Base-by-base conservation (phyloP, 2,888 invertebrate genomes). In the Hyppa rectilinea region DNA sequence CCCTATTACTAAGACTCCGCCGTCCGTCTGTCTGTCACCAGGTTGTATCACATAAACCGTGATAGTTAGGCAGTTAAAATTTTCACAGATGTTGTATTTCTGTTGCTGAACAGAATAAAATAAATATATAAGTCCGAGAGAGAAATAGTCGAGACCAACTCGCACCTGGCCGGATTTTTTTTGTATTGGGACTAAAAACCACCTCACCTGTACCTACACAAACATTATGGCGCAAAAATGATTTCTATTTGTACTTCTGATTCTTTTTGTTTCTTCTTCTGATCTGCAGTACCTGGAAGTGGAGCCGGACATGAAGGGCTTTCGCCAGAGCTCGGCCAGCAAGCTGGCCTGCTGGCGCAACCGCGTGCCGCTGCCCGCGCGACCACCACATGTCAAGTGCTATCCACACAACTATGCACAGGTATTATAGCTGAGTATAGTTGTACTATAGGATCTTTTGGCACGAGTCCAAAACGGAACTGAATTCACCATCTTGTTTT, bases 301-400 rank as follows among this genome's bases (percentile, higher is more conserved):
- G 20, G 85, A 87, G 23, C 75, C 82, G 71, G 79, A 76, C 17
- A 75, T 66, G 17, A 45, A 56, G 10, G 71, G 75, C 71, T 71
- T 61, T 64, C 80, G 73, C 64, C 87, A 85, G 82, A 83, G 80
- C 38, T 76, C 89, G 12, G 93, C 93, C 4, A 91, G 91, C 63
- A 87, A 87, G 67, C 87, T 95, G 56, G 95, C 95, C 58, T 95
- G 95, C 81, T 92, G 92, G 92, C 91, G 95, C 58, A 92, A 93
- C 88, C 85, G 90, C 2, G 90, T 90, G 55, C 89, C 91, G 65
- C 86, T 94, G 70, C 92, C 93, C 2, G 84, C 89, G 60, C 92
- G 95, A 6, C 85, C 87, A 55, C 92, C 94, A 1, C 85, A 84
- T 77, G 82, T 89, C 40, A 67, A 82, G 2, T 95, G 95, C 88